Percentiles rank a stretch among this genome's conserved stretches.
Evolutionary conservation across 2,797 vertebrate species (phyloP).

Genomic region (Cetoscarus ocellatus): DNA sequence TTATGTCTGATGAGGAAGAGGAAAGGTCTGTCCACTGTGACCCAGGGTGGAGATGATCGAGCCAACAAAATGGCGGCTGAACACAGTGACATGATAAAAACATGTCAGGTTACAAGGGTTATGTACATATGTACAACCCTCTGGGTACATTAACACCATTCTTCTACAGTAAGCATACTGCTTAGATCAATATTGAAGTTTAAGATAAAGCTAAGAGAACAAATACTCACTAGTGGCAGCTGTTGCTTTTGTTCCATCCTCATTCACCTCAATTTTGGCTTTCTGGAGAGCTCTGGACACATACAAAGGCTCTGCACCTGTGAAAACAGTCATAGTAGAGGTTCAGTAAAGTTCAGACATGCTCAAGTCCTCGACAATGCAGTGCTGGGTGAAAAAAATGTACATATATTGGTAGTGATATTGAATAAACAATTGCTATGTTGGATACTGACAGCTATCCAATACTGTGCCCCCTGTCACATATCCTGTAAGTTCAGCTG

Average conservation of each 20-base stretch:
- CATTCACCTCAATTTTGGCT: conserved; percentile 95
- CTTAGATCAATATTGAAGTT: background rate
- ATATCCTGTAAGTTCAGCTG: too few species aligned
- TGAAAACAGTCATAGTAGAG: conserved; percentile 1
- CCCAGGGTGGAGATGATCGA: conserved; percentile 94
- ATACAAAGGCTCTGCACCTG: conserved; percentile 85
- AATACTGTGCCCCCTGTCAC: too few species aligned
- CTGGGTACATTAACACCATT: too few species aligned
- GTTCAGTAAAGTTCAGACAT: background rate
- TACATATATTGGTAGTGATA: too few species aligned
- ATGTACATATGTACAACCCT: background rate
- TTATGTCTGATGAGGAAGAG: conserved; percentile 95
- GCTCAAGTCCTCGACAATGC: too few species aligned
- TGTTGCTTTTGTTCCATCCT: conserved; percentile 96
- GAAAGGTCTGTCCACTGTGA: conserved; percentile 93
- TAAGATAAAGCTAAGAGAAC: background rate
- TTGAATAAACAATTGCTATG: too few species aligned
- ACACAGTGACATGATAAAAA: conserved; percentile 16
- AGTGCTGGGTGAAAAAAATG: too few species aligned
- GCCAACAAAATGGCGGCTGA: conserved; percentile 94
- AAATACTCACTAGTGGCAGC: conserved; percentile 90
- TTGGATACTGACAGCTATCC: too few species aligned
- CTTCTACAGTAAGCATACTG: background rate
- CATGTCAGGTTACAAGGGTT: background rate
- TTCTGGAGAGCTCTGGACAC: conserved; percentile 94